Base-by-base conservation (phyloP, 2,113 vertebrate genomes). In the Sardina pilchardus region DNA sequence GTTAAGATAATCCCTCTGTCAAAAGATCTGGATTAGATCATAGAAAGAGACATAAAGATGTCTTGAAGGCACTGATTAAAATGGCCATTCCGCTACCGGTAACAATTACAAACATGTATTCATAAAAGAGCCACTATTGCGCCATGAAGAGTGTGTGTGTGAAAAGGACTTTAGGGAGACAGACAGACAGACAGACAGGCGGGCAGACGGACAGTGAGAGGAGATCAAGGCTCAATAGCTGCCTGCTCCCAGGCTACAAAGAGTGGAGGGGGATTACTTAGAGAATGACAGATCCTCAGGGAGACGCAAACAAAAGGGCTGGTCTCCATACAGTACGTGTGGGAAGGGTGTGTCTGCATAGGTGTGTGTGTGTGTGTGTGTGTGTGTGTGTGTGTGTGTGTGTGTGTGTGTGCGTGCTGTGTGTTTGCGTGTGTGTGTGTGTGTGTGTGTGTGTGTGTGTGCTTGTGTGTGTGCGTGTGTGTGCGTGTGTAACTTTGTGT, bases 401-500 rank as follows among this genome's bases (percentile, higher is more conserved):
- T 34, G 50, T 39, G 50, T 56, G 30, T 30, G 44, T 12, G n/a
- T n/a, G n/a, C n/a, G n/a, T n/a, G n/a, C n/a, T 83, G 24, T 56
- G 82, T 30, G 82, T 36, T 48, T 56, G 26, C 10, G 43, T 1
- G n/a, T 81, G 56, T 67, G 82, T 85, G 84, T 85, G 45, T 50
- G 75, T 24, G 14, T 59, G 19, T 59, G 14, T 59, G 56, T 44
- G 44, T 44, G 44, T 44, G 44, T 44, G 44, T 44, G 44, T 44
- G 4, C 81, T 88, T 85, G 83, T 78, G 48, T 53, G 56, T 81
- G 82, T 85, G 84, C 81, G 36, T 50, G 82, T 50, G 75, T 39
- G 71, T 81, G 82, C 63, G 63, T 42, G 67, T 88, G 84, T 85
- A 81, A 30, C 30, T 44, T 48, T 53, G 34, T 85, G 83, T 85